Evolutionary conservation across 2,888 invertebrate species (phyloP).

Genomic region (Cactoblastis cactorum): DNA sequence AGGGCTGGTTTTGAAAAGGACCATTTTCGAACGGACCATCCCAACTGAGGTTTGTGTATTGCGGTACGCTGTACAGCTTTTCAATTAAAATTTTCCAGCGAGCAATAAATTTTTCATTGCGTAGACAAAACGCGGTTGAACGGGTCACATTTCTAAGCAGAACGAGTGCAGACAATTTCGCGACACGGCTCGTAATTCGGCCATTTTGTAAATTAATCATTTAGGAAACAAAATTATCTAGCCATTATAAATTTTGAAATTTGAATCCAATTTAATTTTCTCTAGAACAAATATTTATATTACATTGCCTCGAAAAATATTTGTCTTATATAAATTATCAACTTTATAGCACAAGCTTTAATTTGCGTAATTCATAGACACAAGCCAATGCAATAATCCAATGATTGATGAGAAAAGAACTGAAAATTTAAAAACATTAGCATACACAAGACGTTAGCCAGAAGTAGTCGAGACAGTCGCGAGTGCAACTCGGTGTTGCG

Average conservation of each 20-base stretch:
- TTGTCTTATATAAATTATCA: too few relatives aligned
- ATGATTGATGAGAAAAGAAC: conserved; percentile 44
- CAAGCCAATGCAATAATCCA: background rate
- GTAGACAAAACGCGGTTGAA: conserved; percentile 48
- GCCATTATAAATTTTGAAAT: too few relatives aligned
- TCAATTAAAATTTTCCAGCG: conserved; percentile 62
- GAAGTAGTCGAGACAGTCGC: conserved; percentile 41
- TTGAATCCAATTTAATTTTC: too few relatives aligned
- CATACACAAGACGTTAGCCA: conserved; percentile 48
- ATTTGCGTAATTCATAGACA: too few relatives aligned
- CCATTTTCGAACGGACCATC: background rate
- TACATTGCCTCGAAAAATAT: too few relatives aligned
- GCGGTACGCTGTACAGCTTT: conserved; percentile 19
- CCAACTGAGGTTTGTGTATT: conserved; percentile 1
- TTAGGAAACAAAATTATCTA: background rate
- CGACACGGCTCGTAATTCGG: background rate
- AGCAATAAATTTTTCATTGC: conserved; percentile 67
- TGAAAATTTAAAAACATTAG: conserved; percentile 53
- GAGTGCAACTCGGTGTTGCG: conserved; percentile 68
- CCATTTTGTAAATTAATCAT: background rate
- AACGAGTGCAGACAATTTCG: background rate
- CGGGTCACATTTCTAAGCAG: conserved; percentile 30
- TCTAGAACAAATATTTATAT: too few relatives aligned
- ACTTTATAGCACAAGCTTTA: too few relatives aligned
- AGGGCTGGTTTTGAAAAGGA: background rate